phyloP scores from a whole-genome alignment of 1,140 invertebrate genomes.

The Bombus picipes region DNA sequence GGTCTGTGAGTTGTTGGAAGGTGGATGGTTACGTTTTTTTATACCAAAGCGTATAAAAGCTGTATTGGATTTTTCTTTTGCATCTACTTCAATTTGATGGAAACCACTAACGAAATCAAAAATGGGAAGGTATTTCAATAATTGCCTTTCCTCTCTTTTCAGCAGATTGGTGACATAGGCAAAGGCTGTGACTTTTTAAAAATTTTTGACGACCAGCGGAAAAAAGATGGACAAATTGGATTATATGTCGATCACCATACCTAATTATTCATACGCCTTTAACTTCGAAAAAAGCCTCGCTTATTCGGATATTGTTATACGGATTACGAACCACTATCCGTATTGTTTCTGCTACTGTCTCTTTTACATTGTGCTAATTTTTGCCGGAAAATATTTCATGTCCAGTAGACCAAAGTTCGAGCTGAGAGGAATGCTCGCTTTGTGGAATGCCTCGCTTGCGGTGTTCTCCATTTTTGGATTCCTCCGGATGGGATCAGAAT shows the following conservation, averaged over 20 bases:
- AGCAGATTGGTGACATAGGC: not conserved
- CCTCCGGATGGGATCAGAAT: slow-evolving; percentile 92
- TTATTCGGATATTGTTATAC: slow-evolving; percentile 91
- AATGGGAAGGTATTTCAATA: not conserved
- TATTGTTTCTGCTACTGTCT: slow-evolving; percentile 95
- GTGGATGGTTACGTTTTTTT: too few relatives aligned
- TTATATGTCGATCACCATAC: slow-evolving; percentile 84
- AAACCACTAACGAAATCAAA: too few relatives aligned
- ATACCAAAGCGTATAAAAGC: too few relatives aligned
- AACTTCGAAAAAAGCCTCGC: slow-evolving; percentile 97
- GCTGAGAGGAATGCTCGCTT: slow-evolving; percentile 90
- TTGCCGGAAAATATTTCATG: slow-evolving; percentile 96
- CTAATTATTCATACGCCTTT: slow-evolving; percentile 97
- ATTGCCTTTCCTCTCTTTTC: not conserved
- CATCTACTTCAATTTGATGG: too few relatives aligned
- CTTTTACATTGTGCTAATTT: slow-evolving; percentile 96
- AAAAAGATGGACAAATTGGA: slow-evolving; percentile 72
- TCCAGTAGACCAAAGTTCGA: slow-evolving; percentile 93
- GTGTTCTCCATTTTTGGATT: slow-evolving; percentile 97
- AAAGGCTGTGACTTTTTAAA: too few relatives aligned
- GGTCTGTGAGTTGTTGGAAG: too few relatives aligned
- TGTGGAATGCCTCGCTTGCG: slow-evolving; percentile 96
- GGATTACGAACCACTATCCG: slow-evolving; percentile 98
- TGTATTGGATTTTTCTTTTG: too few relatives aligned
- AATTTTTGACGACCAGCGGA: not conserved